A percentile compares a stretch with the other conserved stretches of the same genome.
These are phyloP conservation scores for Escarpia spicata DNA, from an alignment of 2,888 invertebrate genomes.

Conservation along the genomic window DNA sequence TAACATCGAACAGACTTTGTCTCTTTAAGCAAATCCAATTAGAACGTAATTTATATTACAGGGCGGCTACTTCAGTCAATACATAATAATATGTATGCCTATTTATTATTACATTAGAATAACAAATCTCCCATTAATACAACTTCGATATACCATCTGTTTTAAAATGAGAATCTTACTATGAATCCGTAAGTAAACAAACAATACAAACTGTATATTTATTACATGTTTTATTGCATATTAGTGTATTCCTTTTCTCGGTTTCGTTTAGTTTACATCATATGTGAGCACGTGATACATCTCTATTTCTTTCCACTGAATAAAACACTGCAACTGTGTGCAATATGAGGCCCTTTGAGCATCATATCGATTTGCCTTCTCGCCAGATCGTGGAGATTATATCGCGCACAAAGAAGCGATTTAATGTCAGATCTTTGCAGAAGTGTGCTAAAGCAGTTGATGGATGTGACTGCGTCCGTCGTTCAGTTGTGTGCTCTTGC, in stretches of 20 bases:
- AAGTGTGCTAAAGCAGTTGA: not conserved
- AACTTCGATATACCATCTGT: no score
- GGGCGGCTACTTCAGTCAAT: no score
- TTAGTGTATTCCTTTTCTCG: not conserved
- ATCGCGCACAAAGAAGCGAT: not conserved
- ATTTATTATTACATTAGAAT: no score
- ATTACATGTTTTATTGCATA: constrained; percentile 13
- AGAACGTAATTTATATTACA: no score
- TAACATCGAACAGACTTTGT: no score
- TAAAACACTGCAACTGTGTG: not conserved
- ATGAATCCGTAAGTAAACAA: not conserved
- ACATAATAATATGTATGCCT: no score
- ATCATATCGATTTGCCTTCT: not conserved
- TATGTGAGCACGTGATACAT: not conserved
- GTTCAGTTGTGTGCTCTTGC: not conserved
- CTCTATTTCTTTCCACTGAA: not conserved
- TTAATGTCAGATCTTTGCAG: not conserved
- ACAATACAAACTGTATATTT: not conserved
- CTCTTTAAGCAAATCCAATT: no score
- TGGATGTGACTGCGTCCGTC: not conserved
- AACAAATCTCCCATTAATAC: no score
- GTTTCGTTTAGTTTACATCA: not conserved
- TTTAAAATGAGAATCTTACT: not conserved
- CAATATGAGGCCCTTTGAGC: not conserved
- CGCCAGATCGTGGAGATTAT: not conserved